These are phyloP conservation scores for Eulemur rufifrons DNA, from an alignment of 2,113 vertebrate species.

Conservation along the genomic window DNA sequence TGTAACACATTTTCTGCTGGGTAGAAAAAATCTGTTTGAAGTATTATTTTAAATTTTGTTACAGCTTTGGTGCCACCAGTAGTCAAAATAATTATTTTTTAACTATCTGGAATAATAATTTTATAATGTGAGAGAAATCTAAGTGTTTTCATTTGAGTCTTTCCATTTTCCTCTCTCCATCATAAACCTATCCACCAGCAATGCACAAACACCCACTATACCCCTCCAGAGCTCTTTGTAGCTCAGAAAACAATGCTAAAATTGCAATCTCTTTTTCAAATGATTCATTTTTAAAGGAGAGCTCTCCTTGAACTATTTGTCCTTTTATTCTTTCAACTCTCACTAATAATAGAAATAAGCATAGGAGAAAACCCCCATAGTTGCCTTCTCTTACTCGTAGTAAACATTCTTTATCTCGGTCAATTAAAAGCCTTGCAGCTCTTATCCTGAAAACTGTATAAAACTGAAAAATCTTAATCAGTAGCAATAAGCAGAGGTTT, in stretches of 20 bases:
- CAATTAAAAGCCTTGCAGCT: background rate
- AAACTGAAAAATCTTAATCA: background rate
- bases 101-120: conserved; percentile 26
- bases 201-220: background rate
- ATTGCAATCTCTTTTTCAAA: background rate
- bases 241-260: background rate
- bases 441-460: background rate
- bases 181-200: background rate
- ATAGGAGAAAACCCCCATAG: background rate
- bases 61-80: background rate
- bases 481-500: background rate
- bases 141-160: background rate
- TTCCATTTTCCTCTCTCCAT: background rate
- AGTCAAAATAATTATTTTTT: conserved; percentile 37
- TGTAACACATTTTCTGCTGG: background rate
- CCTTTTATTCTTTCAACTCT: background rate
- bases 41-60: conserved; percentile 22
- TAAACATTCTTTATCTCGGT: background rate
- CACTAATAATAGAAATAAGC: conserved; percentile 20
- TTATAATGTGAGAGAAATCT: background rate
- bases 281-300: conserved; percentile 1
- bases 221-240: background rate
- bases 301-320: background rate
- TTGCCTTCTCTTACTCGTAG: background rate
- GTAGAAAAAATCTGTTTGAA: background rate